Conservation (phyloP, 2,888 invertebrate species). For the Caenorhabditis virilis region DNA sequence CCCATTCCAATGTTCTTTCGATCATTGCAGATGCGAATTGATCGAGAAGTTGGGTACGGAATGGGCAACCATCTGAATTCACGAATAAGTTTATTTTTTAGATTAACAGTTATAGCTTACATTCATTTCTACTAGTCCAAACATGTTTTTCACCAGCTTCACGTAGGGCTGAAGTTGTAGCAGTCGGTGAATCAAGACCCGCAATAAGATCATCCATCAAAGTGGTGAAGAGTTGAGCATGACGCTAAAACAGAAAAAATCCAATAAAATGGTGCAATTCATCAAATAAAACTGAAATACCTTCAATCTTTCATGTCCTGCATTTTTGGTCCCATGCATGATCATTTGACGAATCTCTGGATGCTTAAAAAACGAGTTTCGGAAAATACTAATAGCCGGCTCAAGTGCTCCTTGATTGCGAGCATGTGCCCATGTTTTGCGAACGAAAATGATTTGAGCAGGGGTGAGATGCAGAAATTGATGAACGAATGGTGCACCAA, state of each 20-base stretch:
- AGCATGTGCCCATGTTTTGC: slow-evolving; percentile 50
- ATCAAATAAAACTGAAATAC: slow-evolving; percentile 9
- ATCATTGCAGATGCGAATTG: slow-evolving; percentile 52
- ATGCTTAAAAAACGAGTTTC: slow-evolving; percentile 54
- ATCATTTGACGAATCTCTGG: slow-evolving; percentile 47
- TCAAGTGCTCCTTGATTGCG: slow-evolving; percentile 49
- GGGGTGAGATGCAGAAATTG: slow-evolving; percentile 38
- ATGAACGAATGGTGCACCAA: slow-evolving; percentile 22
- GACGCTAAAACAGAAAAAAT: slow-evolving; percentile 38
- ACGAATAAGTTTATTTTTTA: slow-evolving; percentile 3
- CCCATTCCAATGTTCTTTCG: slow-evolving; percentile 53
- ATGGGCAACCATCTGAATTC: slow-evolving; percentile 44
- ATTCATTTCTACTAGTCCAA: slow-evolving; percentile 36
- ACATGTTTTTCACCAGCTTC: slow-evolving; percentile 48
- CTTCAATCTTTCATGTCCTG: slow-evolving; percentile 50
- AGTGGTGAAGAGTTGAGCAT: slow-evolving; percentile 45
- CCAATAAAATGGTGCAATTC: neutral
- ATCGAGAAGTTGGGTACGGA: slow-evolving; percentile 47
- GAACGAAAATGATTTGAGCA: slow-evolving; percentile 47
- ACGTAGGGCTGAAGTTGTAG: slow-evolving; percentile 36
- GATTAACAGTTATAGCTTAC: slow-evolving; percentile 12
- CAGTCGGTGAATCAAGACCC: slow-evolving; percentile 36
- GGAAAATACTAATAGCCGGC: slow-evolving; percentile 49
- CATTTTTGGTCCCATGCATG: slow-evolving; percentile 51
- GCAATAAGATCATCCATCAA: slow-evolving; percentile 49